Evolutionary conservation across 2,797 vertebrate genomes (phyloP).

Genomic region (Semotilus atromaculatus): DNA sequence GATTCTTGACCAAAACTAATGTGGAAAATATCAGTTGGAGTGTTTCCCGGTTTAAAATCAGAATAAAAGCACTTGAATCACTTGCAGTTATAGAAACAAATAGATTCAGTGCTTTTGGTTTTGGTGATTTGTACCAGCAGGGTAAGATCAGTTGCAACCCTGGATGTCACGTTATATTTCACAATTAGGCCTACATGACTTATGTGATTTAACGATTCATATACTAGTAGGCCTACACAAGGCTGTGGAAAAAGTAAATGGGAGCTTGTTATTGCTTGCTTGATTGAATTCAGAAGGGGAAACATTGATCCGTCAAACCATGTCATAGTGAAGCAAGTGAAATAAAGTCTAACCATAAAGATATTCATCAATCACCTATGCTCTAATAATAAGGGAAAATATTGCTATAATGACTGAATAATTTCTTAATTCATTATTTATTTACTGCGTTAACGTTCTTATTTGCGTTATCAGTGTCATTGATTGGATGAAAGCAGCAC

Average conservation of each 20-base stretch:
- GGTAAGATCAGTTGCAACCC: background rate
- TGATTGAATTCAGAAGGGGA: background rate
- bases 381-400: background rate
- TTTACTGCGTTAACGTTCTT: background rate
- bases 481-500: background rate
- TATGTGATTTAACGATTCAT: background rate
- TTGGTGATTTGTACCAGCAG: background rate
- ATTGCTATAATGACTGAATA: background rate
- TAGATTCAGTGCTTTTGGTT: conserved; percentile 46
- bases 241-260: background rate
- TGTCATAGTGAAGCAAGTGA: background rate
- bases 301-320: background rate
- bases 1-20: conserved; percentile 44
- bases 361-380: background rate
- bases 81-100: conserved; percentile 47
- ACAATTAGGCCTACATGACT: background rate
- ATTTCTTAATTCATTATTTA: background rate
- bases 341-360: background rate
- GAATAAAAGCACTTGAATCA: background rate
- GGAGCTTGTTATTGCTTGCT: background rate
- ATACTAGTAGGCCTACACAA: background rate
- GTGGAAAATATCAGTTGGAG: conserved; percentile 29
- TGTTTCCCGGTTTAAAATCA: conserved; percentile 33
- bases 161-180: background rate
- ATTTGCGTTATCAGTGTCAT: background rate